Evolutionary conservation across 2,113 vertebrate species (phyloP), one percentile per base, ranked within the genome.

Genomic region (Mungos mungo): DNA sequence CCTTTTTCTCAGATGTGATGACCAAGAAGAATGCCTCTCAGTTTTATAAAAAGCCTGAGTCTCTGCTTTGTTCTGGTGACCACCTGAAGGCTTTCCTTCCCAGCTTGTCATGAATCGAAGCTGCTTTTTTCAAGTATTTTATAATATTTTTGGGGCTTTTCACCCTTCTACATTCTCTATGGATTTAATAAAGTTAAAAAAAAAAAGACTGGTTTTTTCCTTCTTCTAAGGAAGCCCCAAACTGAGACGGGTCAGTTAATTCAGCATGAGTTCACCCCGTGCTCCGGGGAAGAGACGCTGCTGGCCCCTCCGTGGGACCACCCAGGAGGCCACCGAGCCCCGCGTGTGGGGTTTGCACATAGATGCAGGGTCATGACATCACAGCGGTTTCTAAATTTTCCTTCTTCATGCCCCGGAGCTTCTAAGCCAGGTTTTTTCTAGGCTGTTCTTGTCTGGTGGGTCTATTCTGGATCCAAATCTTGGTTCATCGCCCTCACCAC

Each of bases 181-280:
- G 41, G 19, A 84, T 83, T 91, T 90, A 95, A 88, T 87, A 77
- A 96, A 90, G 41, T 57, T 54, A 23, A 71, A 33, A 81, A 72
- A 45, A 25, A 77, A 15, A 9, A 72, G 6, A 27, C 29, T 38
- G 16, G 7, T 41, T 47, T 9, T 90, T 79, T 93, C 38, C 31
- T n/a, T 52, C 60, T 83, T 79, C 52, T 93, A 63, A 90, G 33
- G n/a, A 79, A 94, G 33, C 21, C 79, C 41, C 25, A 31, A 41
- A n/a, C 10, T 21, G 65, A 41, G 33, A 45, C 0, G 0, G 35
- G 68, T 88, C 27, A 41, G 47, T 66, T 41, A 27, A 72, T 45
- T 47, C 33, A 33, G 47, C 45, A 23, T 3, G 15, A 80, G 54
- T 38, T 8, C 13, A 23, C 45, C 29, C 87, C 5, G 5, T 21